phyloP scores from a whole-genome alignment of 37 sponge, comb jelly and placozoan species.

The Hexactinellida sp. region DNA sequence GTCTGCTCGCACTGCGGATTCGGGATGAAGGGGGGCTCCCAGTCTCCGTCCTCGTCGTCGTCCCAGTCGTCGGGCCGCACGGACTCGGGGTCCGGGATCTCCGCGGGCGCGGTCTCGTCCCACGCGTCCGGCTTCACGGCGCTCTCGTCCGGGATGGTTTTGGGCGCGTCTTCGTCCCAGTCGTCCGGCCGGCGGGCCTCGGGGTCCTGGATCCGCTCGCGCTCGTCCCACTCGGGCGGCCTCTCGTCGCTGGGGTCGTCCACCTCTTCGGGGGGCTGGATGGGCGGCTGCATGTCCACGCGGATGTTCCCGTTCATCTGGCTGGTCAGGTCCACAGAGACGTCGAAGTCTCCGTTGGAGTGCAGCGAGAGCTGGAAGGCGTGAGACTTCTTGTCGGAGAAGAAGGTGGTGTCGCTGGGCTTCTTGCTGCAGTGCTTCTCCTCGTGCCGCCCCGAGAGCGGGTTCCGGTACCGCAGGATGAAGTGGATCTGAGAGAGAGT shows the following conservation, averaged over 20 bases:
- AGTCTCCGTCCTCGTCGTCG: slow-evolving; percentile 97
- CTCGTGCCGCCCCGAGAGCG: slow-evolving; percentile 77
- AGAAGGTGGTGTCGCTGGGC: slow-evolving; percentile 32
- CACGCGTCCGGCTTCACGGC: slow-evolving; percentile 84
- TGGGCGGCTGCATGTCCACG: slow-evolving; percentile 38
- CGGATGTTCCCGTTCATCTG: background rate
- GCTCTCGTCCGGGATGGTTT: slow-evolving; percentile 76
- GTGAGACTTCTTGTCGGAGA: slow-evolving; percentile 81
- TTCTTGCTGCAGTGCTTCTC: slow-evolving; percentile 89
- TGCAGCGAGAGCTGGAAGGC: slow-evolving; percentile 56
- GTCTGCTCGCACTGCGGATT: slow-evolving; percentile 88
- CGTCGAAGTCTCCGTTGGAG: background rate
- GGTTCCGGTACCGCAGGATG: slow-evolving; percentile 84
- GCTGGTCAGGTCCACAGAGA: background rate
- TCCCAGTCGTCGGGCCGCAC: slow-evolving; percentile 92
- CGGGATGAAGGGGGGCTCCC: slow-evolving; percentile 80
- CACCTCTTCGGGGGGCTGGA: slow-evolving; percentile 81
- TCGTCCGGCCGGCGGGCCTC: slow-evolving; percentile 86
- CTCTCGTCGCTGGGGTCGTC: slow-evolving; percentile 87
- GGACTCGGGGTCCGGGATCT: slow-evolving; percentile 87
- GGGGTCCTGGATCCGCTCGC: slow-evolving; percentile 88
- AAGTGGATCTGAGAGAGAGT: slow-evolving; percentile 56
- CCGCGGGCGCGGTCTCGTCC: slow-evolving; percentile 82
- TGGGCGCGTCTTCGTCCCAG: slow-evolving; percentile 98
- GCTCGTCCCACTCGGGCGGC: slow-evolving; percentile 95